phyloP scores from a whole-genome alignment of 2,113 vertebrate genomes.

The Crotalus horridus region DNA sequence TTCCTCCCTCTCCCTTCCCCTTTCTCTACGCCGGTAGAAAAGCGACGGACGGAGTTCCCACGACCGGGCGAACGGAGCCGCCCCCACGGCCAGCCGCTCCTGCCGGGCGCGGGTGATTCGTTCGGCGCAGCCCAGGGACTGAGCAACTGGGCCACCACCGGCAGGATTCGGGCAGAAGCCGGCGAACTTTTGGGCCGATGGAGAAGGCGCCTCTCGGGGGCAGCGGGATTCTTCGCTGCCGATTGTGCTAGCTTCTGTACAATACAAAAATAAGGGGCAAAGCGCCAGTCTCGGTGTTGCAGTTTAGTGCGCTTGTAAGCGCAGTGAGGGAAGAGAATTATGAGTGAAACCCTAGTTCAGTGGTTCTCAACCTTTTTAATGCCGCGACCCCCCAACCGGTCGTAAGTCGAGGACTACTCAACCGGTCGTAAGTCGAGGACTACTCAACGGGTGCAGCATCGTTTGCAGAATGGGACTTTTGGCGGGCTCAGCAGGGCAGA shows the following conservation, averaged over 20 bases:
- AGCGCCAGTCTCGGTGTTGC: not conserved
- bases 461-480: too few relatives aligned
- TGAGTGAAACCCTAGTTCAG: too few relatives aligned
- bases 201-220: not conserved
- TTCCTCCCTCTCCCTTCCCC: not conserved
- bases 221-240: not conserved
- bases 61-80: not conserved
- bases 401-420: too few relatives aligned
- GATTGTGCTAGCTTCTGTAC: not conserved
- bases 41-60: not conserved
- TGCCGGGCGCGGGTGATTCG: not conserved
- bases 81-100: not conserved
- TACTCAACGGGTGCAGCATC: too few relatives aligned
- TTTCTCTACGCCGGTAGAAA: not conserved
- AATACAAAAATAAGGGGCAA: not conserved
- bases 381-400: too few relatives aligned
- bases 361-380: too few relatives aligned
- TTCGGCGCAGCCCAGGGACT: not conserved
- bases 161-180: not conserved
- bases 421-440: too few relatives aligned
- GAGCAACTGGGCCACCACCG: not conserved
- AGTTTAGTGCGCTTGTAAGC: not conserved
- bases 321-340: not conserved
- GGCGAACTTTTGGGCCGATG: not conserved
- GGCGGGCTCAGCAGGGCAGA: too few relatives aligned